phyloP scores from a whole-genome alignment of 2,113 vertebrate genomes.

The Hipposideros armiger region DNA sequence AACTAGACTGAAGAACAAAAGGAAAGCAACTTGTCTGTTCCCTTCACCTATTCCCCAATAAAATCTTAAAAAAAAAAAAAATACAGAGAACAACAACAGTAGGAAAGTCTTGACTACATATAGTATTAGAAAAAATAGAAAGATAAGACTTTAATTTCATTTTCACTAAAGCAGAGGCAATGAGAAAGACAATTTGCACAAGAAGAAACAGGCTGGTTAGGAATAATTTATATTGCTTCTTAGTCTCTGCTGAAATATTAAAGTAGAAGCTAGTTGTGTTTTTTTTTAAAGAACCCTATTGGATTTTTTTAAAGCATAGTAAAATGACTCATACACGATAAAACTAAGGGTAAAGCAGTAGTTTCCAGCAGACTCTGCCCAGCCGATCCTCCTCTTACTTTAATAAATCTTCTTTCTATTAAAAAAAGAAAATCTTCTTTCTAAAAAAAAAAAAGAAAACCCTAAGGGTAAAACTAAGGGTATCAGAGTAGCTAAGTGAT shows the following conservation, averaged over 20 bases:
- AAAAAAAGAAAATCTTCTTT: too few relatives aligned
- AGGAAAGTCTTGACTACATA: neutral
- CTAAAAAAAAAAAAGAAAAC: too few relatives aligned
- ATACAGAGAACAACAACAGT: neutral
- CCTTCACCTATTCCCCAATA: too few relatives aligned
- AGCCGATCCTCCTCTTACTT: too few relatives aligned
- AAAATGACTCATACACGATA: conserved; percentile 28
- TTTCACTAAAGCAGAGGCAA: conserved; percentile 5
- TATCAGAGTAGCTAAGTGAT: neutral
- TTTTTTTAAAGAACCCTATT: neutral
- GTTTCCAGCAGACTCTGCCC: too few relatives aligned
- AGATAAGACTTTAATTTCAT: conserved; percentile 5
- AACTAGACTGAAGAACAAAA: too few relatives aligned
- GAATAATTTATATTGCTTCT: conserved; percentile 7
- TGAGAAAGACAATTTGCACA: conserved; percentile 22
- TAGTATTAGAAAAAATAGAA: conserved; percentile 1
- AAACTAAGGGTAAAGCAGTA: neutral
- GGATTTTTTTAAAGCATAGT: neutral
- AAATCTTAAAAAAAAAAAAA: too few relatives aligned
- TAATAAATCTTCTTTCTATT: too few relatives aligned
- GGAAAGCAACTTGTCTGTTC: too few relatives aligned
- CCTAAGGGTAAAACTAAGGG: neutral
- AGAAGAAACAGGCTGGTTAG: conserved; percentile 25
- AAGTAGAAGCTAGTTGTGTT: neutral
- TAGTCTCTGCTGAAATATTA: conserved; percentile 7